Conservation (phyloP, 2,113 vertebrate genomes). For the Rana temporaria region DNA sequence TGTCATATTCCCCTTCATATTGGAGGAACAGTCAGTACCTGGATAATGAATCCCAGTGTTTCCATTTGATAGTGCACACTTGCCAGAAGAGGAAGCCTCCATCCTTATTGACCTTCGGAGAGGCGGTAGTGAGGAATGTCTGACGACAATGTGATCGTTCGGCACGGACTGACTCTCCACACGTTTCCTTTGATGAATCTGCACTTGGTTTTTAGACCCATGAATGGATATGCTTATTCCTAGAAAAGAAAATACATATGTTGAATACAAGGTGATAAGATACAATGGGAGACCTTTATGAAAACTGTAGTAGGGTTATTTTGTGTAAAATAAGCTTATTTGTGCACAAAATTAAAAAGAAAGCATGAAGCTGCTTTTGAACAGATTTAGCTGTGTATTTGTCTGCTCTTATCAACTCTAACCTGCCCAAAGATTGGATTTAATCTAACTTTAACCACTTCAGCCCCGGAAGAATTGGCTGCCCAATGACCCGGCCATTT, state of each 20-base stretch:
- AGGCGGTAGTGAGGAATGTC: slow-evolving; percentile 74
- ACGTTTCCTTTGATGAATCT: slow-evolving; percentile 79
- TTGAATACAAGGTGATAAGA: neutral
- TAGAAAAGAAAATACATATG: slow-evolving; percentile 67
- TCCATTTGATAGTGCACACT: slow-evolving; percentile 72
- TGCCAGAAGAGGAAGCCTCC: slow-evolving; percentile 84
- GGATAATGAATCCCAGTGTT: slow-evolving; percentile 74
- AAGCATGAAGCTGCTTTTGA: too few relatives aligned
- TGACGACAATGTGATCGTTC: slow-evolving; percentile 71
- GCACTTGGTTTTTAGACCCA: slow-evolving; percentile 86
- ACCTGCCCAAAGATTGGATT: too few relatives aligned
- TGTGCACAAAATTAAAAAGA: too few relatives aligned
- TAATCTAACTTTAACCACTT: too few relatives aligned
- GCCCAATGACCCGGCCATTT: too few relatives aligned
- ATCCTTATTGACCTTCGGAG: slow-evolving; percentile 78
- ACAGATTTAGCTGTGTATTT: too few relatives aligned
- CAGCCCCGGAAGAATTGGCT: too few relatives aligned
- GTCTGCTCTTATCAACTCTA: too few relatives aligned
- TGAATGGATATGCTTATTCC: slow-evolving; percentile 92
- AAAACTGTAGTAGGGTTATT: too few relatives aligned
- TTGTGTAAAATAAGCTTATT: too few relatives aligned
- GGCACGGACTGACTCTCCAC: slow-evolving; percentile 74
- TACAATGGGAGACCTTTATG: neutral
- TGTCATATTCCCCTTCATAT: too few relatives aligned
- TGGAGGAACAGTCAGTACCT: slow-evolving; percentile 69